Conservation (phyloP, 1,140 invertebrate species). For the Lordiphosa stackelbergi region DNA sequence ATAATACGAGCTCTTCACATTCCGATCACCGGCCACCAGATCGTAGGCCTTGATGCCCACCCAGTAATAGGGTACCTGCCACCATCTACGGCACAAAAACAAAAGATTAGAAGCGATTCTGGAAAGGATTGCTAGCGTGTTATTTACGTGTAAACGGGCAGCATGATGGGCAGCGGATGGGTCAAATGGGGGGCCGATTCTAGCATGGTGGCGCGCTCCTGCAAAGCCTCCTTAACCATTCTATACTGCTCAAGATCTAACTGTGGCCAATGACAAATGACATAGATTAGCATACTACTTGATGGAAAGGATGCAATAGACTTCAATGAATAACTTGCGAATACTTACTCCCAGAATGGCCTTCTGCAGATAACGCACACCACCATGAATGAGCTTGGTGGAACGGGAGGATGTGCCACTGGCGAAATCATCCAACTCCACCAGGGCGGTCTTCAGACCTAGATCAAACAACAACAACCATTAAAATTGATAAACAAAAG, state of each 20-base stretch:
- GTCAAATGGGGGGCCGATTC: slow-evolving; percentile 97
- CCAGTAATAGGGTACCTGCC: slow-evolving; percentile 99
- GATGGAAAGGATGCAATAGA: neutral
- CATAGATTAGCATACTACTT: slow-evolving; percentile 36
- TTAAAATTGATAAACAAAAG: neutral
- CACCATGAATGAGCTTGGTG: slow-evolving; percentile 99
- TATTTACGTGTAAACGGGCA: slow-evolving; percentile 96
- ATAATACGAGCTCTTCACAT: slow-evolving; percentile 96
- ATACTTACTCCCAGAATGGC: slow-evolving; percentile 87
- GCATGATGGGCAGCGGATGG: slow-evolving; percentile 97
- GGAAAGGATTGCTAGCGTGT: neutral
- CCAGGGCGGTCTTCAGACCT: slow-evolving; percentile 92
- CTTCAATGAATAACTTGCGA: neutral
- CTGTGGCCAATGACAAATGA: slow-evolving; percentile 72
- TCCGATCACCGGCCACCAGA: slow-evolving; percentile 95
- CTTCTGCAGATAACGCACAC: slow-evolving; percentile 98
- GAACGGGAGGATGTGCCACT: slow-evolving; percentile 97
- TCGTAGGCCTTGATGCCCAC: slow-evolving; percentile 99
- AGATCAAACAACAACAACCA: neutral
- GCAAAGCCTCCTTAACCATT: slow-evolving; percentile 98
- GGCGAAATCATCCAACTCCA: slow-evolving; percentile 98
- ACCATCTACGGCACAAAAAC: slow-evolving; percentile 83
- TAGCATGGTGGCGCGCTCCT: slow-evolving; percentile 96
- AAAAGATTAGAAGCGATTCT: neutral
- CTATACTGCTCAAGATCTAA: slow-evolving; percentile 95